Base-by-base conservation (phyloP, 2,113 vertebrate genomes). In the Dascyllus trimaculatus region DNA sequence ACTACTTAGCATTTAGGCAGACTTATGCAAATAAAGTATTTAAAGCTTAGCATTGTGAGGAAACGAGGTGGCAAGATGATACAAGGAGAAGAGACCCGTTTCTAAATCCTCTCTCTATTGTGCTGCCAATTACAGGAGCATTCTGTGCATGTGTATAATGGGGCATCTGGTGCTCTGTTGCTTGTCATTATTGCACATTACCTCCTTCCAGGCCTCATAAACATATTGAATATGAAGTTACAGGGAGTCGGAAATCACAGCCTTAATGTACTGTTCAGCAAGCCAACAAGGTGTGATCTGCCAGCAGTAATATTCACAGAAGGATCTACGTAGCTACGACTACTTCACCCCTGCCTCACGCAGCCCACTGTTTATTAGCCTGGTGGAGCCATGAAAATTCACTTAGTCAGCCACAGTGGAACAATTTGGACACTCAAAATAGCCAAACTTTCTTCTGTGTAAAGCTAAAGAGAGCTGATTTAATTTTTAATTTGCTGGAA, bases 1-100 rank as follows among this genome's bases (percentile, higher is more conserved):
- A 51, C 53, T 24, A 4, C 49, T 63, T 48, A 24, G 4, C 71
- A 10, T 24, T 22, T 5, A 78, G 57, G 24, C 6, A 2, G 2
- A 57, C 51, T 68, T 63, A 51, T 72, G 40, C 43, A 82, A 66
- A 77, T 71, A 25, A 51, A 71, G 40, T 62, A 58, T 66, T 67
- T 60, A 62, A 25, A 6, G 54, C 10, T 78, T 59, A 48, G n/a
- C 24, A 54, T 40, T 59, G 26, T 51, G 21, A 52, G 18, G 24
- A 57, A 78, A 81, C 62, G 10, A 18, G 58, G 35, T 32, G 1
- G 54, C 22, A 17, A 38, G 54, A 74, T 15, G 54, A 43, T 52
- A 51, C 19, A 57, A 32, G 43, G 26, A 72, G 52, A 3, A 63
- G 40, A 49, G 54, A 24, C 29, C 5, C 11, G 53, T 62, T 66